Conservation (phyloP, 2,888 invertebrate species). For the Dilophus febrilis region DNA sequence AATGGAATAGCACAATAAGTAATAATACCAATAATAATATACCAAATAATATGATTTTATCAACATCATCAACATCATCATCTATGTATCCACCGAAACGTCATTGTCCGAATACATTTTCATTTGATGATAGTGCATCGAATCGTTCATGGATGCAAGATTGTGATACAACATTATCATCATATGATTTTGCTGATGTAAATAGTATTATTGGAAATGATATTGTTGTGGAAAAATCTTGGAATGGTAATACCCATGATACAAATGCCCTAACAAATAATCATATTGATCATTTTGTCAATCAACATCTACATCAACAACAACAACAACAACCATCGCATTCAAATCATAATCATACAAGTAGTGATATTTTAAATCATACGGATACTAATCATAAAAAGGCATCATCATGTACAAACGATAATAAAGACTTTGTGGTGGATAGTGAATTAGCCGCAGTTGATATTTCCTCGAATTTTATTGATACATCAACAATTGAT, state of each 20-base stretch:
- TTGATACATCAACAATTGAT: not conserved
- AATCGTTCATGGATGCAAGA: not conserved
- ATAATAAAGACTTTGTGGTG: conserved; percentile 5
- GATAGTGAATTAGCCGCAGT: conserved; percentile 2
- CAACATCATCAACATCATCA: not conserved
- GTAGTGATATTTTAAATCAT: conserved; percentile 11
- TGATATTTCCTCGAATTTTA: not conserved
- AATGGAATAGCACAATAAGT: too few species aligned
- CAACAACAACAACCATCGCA: not conserved
- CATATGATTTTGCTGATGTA: too few species aligned
- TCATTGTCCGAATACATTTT: conserved; percentile 8
- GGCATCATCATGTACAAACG: conserved; percentile 1
- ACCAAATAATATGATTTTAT: too few species aligned
- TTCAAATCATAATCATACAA: conserved; percentile 10
- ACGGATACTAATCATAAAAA: not conserved
- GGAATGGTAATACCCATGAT: too few species aligned
- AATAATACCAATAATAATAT: too few species aligned
- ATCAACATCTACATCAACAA: not conserved
- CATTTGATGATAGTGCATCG: conserved; percentile 4
- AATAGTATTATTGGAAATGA: too few species aligned
- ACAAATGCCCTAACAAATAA: too few species aligned
- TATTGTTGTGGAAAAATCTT: too few species aligned
- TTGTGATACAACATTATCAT: too few species aligned
- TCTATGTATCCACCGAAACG: conserved; percentile 9
- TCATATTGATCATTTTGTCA: not conserved